These are phyloP conservation scores for Dipus sagitta DNA, from an alignment of 2,797 vertebrate species.

Conservation along the genomic window DNA sequence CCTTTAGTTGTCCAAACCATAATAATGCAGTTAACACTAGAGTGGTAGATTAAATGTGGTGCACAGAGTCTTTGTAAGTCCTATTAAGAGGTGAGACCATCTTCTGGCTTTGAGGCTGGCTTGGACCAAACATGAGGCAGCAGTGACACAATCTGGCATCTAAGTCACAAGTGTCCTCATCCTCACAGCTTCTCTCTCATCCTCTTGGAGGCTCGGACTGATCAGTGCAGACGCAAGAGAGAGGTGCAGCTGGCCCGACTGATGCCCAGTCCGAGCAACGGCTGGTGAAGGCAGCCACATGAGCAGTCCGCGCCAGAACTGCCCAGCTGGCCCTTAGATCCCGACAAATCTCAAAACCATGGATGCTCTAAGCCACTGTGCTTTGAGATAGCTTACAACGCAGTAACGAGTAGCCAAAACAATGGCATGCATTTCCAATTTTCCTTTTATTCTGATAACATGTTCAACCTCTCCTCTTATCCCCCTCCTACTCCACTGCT, in stretches of 20 bases:
- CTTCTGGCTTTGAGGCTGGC: not conserved
- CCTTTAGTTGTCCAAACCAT: not conserved
- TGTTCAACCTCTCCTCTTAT: not conserved
- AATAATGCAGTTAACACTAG: not conserved
- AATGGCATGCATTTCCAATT: not conserved
- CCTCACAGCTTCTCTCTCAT: not conserved
- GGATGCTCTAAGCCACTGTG: not conserved
- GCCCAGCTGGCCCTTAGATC: not conserved
- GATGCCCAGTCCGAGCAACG: not conserved
- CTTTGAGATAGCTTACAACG: slow-evolving; percentile 29
- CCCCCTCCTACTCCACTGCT: too few relatives aligned
- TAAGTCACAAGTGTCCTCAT: not conserved
- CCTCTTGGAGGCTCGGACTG: not conserved
- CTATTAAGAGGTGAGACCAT: not conserved
- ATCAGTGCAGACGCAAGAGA: not conserved
- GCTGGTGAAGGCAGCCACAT: too few relatives aligned
- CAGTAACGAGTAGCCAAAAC: not conserved
- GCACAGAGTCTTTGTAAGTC: not conserved
- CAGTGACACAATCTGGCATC: not conserved
- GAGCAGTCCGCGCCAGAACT: not conserved
- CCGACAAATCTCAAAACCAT: not conserved
- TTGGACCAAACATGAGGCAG: not conserved
- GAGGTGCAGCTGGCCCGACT: too few relatives aligned
- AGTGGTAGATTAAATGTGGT: not conserved
- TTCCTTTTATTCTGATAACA: slow-evolving; percentile 33